Conservation (phyloP, 2,888 invertebrate genomes). For the Ectropis crepuscularia region DNA sequence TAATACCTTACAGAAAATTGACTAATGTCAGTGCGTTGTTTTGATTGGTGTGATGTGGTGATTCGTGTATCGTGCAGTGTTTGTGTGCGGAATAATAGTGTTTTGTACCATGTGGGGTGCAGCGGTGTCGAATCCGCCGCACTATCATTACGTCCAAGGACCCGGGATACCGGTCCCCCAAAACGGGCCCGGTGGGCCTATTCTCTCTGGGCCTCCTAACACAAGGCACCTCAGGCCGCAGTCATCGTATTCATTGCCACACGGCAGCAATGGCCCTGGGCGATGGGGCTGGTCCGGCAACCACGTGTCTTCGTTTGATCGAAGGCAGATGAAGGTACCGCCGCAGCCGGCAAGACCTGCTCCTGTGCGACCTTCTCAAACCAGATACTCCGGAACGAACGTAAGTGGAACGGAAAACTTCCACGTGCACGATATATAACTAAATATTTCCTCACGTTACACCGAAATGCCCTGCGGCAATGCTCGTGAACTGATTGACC, state of each 20-base stretch:
- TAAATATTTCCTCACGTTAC: constrained; percentile 36
- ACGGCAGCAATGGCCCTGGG: constrained; percentile 82
- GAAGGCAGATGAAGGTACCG: constrained; percentile 77
- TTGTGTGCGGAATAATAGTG: constrained; percentile 59
- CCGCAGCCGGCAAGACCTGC: constrained; percentile 77
- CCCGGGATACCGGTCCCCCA: constrained; percentile 63
- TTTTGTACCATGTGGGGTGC: constrained; percentile 77
- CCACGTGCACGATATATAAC: constrained; percentile 37
- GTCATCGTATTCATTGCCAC: constrained; percentile 82
- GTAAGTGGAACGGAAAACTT: constrained; percentile 60
- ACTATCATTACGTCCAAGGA: constrained; percentile 76
- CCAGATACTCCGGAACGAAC: constrained; percentile 66
- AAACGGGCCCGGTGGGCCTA: constrained; percentile 70
- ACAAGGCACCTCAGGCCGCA: constrained; percentile 73
- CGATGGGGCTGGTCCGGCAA: constrained; percentile 84
- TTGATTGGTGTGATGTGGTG: constrained; percentile 70
- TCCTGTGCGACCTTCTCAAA: constrained; percentile 69
- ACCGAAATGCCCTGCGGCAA: constrained; percentile 54
- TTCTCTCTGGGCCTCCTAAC: constrained; percentile 72
- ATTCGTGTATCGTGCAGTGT: constrained; percentile 63
- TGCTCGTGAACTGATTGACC: constrained; percentile 57
- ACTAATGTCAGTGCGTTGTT: constrained; percentile 66
- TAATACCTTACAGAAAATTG: constrained; percentile 62
- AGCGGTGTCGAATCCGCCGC: constrained; percentile 77
- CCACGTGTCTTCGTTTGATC: constrained; percentile 80